Base-by-base conservation (phyloP, 1,140 invertebrate genomes). In the Anoplophora glabripennis region DNA sequence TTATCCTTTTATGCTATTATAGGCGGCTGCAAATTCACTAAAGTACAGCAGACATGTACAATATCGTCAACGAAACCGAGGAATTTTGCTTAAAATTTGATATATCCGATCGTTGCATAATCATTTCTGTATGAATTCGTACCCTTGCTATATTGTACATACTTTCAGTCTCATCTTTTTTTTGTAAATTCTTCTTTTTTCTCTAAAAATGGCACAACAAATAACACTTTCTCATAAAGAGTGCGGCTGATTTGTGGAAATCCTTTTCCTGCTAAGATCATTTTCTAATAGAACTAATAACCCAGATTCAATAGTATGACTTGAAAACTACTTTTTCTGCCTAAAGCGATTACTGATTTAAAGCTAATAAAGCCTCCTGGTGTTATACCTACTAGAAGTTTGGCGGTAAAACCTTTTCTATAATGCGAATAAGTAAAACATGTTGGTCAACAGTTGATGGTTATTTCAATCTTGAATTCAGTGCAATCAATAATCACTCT, bases 401-500 rank as follows among this genome's bases (percentile, higher is more conserved):
- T 79, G 14, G 67, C 68, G 21, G 75, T 79, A 56, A 69, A 76
- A 40, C 63, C 53, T 51, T 68, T 69, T 70, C 79, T 77, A 53
- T 78, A 78, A 54, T 67, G 58, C 8, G 75, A 76, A 49, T 75
- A 76, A 45, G 66, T 60, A 15, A 45, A 55, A 72, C 53, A 53
- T 67, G 45, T 47, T 69, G 45, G 36, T 72, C 67, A 34, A 70
- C 61, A 49, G 12, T 45, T 18, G 68, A 45, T 14, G 72, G 74
- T n/a, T 12, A 61, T 63, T 67, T 77, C 68, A 28, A 72, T 74
- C 62, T 66, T 68, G 18, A 79, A 66, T 68, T 78, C 76, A 55
- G 72, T 77, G 52, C 75, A 77, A 49, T 78, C 75, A 53, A 76
- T 72, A 44, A 77, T 76, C 1, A 75, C 72, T 64, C 75, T 64